phyloP scores from a whole-genome alignment of 1,140 invertebrate genomes.

The Solenopsis fugax region DNA sequence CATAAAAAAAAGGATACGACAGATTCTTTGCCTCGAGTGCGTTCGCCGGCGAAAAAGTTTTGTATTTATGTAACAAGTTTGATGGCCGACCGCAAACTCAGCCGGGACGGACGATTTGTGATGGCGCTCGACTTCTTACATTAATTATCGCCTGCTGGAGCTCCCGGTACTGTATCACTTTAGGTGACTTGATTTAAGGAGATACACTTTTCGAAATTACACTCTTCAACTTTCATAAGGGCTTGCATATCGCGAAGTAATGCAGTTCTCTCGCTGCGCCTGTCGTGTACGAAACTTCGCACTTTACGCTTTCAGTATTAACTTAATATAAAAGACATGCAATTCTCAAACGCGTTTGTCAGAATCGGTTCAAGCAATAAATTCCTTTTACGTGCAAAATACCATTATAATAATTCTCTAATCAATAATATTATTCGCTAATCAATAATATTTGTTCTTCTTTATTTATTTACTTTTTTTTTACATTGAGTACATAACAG shows the following conservation, averaged over 20 bases:
- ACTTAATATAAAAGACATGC: slow-evolving; percentile 19
- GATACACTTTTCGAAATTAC: slow-evolving; percentile 44
- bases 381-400: not conserved
- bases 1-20: slow-evolving; percentile 10
- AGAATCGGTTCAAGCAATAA: not conserved
- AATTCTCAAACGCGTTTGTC: slow-evolving; percentile 23
- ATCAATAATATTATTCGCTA: too few relatives aligned
- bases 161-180: slow-evolving; percentile 41
- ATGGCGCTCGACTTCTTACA: slow-evolving; percentile 49
- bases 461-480: not conserved
- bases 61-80: slow-evolving; percentile 59
- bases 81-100: slow-evolving; percentile 48
- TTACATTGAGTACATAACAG: not conserved
- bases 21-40: slow-evolving; percentile 6
- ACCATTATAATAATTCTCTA: not conserved
- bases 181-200: slow-evolving; percentile 56
- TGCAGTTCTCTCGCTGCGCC: not conserved
- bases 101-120: slow-evolving; percentile 50
- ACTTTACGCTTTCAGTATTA: slow-evolving; percentile 27
- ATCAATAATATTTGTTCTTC: too few relatives aligned
- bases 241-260: slow-evolving; percentile 27
- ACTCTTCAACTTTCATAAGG: slow-evolving; percentile 38
- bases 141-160: slow-evolving; percentile 32
- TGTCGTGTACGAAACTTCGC: slow-evolving; percentile 42
- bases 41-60: slow-evolving; percentile 49